Conservation (phyloP, 2,797 vertebrate species). For the Taeniopygia guttata region DNA sequence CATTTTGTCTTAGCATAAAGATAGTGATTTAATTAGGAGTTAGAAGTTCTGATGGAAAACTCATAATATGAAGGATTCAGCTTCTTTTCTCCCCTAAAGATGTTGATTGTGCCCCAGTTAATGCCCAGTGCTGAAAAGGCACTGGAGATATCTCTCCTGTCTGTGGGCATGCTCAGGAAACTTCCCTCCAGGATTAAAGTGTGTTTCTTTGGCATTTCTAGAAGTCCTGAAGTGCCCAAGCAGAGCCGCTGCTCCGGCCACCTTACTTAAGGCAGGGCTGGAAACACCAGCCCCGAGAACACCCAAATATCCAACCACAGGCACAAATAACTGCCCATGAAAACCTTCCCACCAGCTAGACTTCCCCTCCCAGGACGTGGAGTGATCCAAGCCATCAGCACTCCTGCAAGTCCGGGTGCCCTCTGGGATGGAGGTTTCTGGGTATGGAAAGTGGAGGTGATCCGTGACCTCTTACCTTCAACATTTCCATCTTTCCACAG, state of each 20-base stretch:
- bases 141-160: background rate
- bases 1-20: background rate
- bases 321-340: background rate
- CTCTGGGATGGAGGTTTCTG: background rate
- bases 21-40: background rate
- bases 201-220: background rate
- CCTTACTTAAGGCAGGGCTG: background rate
- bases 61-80: background rate
- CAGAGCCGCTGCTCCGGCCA: fast-evolving
- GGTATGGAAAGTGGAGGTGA: fast-evolving
- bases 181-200: background rate
- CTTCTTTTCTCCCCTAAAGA: background rate
- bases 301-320: background rate
- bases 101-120: background rate
- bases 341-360: background rate
- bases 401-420: background rate
- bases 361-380: background rate
- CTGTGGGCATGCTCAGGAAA: fast-evolving
- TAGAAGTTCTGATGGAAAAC: background rate
- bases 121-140: background rate
- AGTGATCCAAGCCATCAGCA: background rate
- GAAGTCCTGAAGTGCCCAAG: background rate
- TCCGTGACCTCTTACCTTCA: fast-evolving
- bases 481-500: background rate
- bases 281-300: fast-evolving